A percentile compares a stretch with the other conserved stretches of the same genome.
phyloP scores from a whole-genome alignment of 2,113 vertebrate species.

The Jacana jacana region DNA sequence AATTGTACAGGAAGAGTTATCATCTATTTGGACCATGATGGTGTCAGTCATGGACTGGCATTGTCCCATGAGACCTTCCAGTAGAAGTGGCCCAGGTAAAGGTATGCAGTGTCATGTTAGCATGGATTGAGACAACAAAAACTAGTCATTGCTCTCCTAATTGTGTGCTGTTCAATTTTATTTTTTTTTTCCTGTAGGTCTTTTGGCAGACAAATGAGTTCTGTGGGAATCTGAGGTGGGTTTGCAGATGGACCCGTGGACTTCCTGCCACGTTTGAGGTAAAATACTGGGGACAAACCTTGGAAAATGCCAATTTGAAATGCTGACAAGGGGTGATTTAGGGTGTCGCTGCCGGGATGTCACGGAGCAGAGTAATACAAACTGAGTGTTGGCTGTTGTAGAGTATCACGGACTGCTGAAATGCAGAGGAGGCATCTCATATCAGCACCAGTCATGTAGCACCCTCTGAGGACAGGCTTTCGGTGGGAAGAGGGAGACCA shows the following conservation, averaged over 20 bases:
- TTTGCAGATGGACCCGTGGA: background rate
- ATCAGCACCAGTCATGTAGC: background rate
- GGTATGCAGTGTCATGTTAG: rapidly evolving
- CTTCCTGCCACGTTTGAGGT: background rate
- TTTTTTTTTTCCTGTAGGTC: background rate
- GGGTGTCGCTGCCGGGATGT: background rate
- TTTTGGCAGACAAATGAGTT: background rate
- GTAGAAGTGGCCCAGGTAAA: background rate
- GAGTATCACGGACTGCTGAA: background rate
- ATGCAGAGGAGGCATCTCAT: background rate
- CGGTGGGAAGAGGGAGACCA: background rate
- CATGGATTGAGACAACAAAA: background rate
- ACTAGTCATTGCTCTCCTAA: background rate
- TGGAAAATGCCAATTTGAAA: background rate
- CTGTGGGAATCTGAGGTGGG: background rate
- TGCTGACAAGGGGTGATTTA: background rate
- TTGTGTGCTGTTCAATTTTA: background rate
- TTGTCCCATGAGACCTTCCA: rapidly evolving
- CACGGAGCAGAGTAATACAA: background rate
- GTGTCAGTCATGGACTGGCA: too few species aligned
- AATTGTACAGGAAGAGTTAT: background rate
- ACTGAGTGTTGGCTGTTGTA: background rate
- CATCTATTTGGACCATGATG: background rate
- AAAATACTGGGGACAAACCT: background rate
- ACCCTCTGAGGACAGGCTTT: background rate